Evolutionary conservation across 2,113 vertebrate species (phyloP).

Genomic region (Labeo rohita): DNA sequence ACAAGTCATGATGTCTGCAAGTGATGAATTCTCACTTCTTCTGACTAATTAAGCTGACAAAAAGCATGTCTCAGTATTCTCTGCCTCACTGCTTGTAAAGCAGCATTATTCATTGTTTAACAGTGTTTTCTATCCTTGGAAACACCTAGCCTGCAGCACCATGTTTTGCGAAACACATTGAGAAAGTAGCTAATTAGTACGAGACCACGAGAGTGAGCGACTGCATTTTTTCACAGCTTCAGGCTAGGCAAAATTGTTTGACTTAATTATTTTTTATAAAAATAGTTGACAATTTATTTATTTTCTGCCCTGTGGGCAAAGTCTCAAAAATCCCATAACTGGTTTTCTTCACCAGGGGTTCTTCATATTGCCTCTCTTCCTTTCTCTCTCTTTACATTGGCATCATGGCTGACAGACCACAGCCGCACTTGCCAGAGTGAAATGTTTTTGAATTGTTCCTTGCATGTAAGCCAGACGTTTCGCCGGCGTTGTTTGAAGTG

Average conservation of each 20-base stretch:
- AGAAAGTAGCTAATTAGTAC: constrained; percentile 31
- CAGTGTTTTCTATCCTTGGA: constrained; percentile 8
- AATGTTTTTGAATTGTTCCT: constrained; percentile 9
- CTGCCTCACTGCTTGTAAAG: constrained; percentile 12
- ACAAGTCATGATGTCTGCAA: background rate
- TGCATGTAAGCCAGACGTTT: constrained; percentile 26
- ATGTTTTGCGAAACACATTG: constrained; percentile 22
- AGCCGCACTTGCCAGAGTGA: background rate
- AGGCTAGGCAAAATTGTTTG: constrained; percentile 33
- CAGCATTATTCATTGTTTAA: constrained; percentile 33
- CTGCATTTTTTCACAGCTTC: background rate
- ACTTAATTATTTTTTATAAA: background rate
- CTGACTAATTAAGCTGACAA: constrained; percentile 12
- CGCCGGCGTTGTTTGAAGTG: constrained; percentile 9
- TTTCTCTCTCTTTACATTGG: constrained; percentile 6
- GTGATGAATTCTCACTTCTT: background rate
- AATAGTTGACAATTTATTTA: constrained; percentile 22
- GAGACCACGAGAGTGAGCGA: constrained; percentile 10
- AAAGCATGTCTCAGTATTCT: background rate
- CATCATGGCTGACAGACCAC: constrained; percentile 29
- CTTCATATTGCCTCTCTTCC: background rate
- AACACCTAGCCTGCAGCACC: constrained; percentile 29
- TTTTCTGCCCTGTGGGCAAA: constrained; percentile 18
- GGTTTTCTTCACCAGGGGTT: constrained; percentile 24
- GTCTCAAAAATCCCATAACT: constrained; percentile 31